phyloP scores from a whole-genome alignment of 2,113 vertebrate genomes.

The Lepus timidus region DNA sequence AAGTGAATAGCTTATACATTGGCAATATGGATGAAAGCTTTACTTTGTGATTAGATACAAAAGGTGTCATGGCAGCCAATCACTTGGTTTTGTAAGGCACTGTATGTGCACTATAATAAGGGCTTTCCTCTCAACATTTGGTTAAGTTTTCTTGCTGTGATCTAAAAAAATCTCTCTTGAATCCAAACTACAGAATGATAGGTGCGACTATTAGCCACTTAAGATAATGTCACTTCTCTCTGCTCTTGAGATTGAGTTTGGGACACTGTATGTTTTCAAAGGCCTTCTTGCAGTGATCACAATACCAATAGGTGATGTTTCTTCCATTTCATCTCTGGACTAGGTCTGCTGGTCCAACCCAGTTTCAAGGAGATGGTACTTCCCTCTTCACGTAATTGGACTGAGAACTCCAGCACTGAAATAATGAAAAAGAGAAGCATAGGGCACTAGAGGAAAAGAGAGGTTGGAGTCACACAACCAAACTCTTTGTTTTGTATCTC shows the following conservation, averaged over 20 bases:
- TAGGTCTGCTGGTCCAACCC: background rate
- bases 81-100: background rate
- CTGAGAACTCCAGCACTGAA: background rate
- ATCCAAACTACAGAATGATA: background rate
- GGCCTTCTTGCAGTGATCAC: background rate
- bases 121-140: background rate
- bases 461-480: background rate
- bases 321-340: background rate
- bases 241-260: background rate
- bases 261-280: background rate
- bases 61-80: background rate
- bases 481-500: background rate
- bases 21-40: background rate
- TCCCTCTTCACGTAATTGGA: background rate
- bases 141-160: slow-evolving; percentile 37
- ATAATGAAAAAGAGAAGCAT: background rate
- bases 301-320: background rate
- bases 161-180: background rate
- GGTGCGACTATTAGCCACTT: background rate
- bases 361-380: background rate
- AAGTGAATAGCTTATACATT: slow-evolving; percentile 3
- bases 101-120: background rate
- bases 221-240: background rate
- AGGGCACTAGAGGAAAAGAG: background rate
- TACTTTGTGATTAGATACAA: background rate